Evolutionary conservation across 1,140 invertebrate species (phyloP), one percentile per base, ranked within the genome.

Genomic region (Olivierus martensii): DNA sequence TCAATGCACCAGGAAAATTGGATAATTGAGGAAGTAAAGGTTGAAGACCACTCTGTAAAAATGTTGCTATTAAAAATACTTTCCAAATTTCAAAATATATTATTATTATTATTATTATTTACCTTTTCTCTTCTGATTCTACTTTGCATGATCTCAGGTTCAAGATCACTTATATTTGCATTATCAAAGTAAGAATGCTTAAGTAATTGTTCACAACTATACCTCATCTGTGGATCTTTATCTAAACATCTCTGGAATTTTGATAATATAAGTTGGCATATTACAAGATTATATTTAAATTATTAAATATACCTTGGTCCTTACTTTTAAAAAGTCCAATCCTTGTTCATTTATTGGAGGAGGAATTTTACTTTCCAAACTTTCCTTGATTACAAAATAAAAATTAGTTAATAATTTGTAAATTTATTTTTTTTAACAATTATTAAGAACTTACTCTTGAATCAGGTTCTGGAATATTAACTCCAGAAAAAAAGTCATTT

Each of bases 401-500:
- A 22, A 46, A 15, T 5, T n/a, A 15, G 6, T n/a, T n/a, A 46
- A 36, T 9, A 46, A 46, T 46, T 28, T 46, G 44, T 45, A 6
- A 46, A n/a, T 46, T 15, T n/a, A n/a, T n/a, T n/a, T n/a, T n/a
- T 4, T 15, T 2, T 41, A 41, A 14, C 4, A 41, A 41, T 28
- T 6, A 6, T 22, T 17, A 17, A 28, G 14, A 21, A 49, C 43
- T 50, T 53, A 57, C 55, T 28, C 68, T 60, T 36, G 73, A 65
- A 18, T 87, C 74, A 9, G 80, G 81, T 55, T 91, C 87, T 1
- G 93, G 93, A 60, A 92, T 84, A 1, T 55, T 67, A 12, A 94
- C 87, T 66, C 85, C 80, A 50, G 72, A 70, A 66, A 90, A 98
- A 69, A 96, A 98, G 62, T 93, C 85, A 65, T 99, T 99, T 56